Base-by-base conservation (phyloP, 53 echinoderm and acorn worm species). In the Patiria pectinifera region DNA sequence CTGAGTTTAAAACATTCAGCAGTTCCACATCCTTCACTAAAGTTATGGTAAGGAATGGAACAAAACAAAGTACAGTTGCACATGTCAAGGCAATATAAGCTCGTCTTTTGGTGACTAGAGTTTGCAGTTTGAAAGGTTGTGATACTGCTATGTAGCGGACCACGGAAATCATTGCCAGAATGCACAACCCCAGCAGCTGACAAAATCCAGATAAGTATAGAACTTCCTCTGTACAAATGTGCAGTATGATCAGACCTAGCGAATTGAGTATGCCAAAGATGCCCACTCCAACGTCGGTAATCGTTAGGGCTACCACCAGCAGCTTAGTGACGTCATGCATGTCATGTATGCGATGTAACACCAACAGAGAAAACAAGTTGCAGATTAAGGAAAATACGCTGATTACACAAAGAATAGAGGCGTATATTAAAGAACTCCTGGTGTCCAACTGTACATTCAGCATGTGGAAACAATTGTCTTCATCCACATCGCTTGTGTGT, bases 251-350 rank as follows among this genome's bases (percentile, higher is more conserved):
- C 35, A 35, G 35, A 21, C 58, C 83, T 48, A 8, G 18, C 45
- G 35, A 35, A 63, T 16, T 25, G n/a, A 85, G 85, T 43, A 85
- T 14, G 3, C 85, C 85, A 66, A 45, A 62, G 16, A 66, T 14
- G 69, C 85, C 85, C 25, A 85, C 69, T 63, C 26, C 85, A 62
- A 63, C 45, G 15, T 85, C 69, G 35, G 69, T 7, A 0, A 26
- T 69, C 35, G 85, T 85, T 45, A 85, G 62, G 13, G 85, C 63
- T 44, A 62, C 62, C 85, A 85, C 22, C 44, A 85, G 69, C 62
- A 35, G 45, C 62, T 85, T 85, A 14, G 85, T 85, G 85, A 85
- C 69, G 44, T 85, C 69, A 69, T 85, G 85, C 85, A 85, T 85
- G 69, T 85, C 69, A 44, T 85, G 85, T 5, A 85, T 85, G 45